These are phyloP conservation scores for Omphaloscelis lunosa DNA, from an alignment of 2,888 invertebrate genomes.

Conservation along the genomic window DNA sequence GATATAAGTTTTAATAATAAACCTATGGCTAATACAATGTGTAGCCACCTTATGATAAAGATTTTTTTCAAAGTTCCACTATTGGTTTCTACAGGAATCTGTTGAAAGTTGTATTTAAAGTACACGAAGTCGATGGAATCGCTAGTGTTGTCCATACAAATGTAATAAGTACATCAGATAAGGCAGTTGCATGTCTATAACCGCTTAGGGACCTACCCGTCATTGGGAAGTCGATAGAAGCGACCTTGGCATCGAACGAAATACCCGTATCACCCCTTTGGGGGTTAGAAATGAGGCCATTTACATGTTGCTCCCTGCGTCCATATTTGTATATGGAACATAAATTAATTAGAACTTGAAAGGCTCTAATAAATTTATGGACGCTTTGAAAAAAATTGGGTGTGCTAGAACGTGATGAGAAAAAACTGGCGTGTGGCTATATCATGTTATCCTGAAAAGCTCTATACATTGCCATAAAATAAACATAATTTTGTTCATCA, in stretches of 20 bases:
- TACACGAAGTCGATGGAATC: not conserved
- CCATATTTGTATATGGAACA: constrained; percentile 12
- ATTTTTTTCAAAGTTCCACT: not conserved
- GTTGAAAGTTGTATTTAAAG: not conserved
- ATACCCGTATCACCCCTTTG: constrained; percentile 20
- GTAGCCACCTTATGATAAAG: not conserved
- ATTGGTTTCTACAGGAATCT: not conserved
- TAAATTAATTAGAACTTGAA: constrained; percentile 21
- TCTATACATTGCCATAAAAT: not conserved
- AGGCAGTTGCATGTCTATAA: constrained; percentile 34
- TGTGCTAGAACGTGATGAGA: not conserved
- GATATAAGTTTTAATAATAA: no score
- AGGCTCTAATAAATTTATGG: not conserved
- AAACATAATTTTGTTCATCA: not conserved
- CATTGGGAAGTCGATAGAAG: constrained; percentile 37
- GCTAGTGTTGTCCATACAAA: constrained; percentile 7
- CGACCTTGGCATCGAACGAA: constrained; percentile 40
- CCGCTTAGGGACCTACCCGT: constrained; percentile 30
- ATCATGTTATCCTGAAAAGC: not conserved
- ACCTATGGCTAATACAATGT: no score
- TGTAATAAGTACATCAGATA: constrained; percentile 25
- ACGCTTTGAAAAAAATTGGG: not conserved
- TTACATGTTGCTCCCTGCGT: not conserved
- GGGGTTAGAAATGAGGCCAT: constrained; percentile 17
- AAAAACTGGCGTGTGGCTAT: not conserved